Evolutionary conservation across 2,113 vertebrate genomes (phyloP), one percentile per base, ranked within the genome.

Genomic region (Plotosus lineatus): DNA sequence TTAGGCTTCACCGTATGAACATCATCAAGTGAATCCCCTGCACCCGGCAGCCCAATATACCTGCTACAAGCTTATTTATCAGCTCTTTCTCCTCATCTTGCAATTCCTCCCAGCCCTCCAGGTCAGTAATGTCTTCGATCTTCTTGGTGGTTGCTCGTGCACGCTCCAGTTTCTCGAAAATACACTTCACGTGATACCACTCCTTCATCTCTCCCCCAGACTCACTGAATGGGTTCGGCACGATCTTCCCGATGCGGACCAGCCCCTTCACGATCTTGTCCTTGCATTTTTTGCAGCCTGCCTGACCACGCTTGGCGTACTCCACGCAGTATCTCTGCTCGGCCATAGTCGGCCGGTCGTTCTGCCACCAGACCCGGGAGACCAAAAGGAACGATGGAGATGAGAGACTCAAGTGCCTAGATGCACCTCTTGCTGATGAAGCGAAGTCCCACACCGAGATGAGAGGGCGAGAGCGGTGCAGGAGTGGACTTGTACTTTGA

Each of bases 281-380:
- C 85, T 99, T 98, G 92, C 98, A 99, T 51, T 99, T 99, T 86
- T 98, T 99, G 87, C 98, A 99, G 48, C 98, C 97, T 0, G 98
- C 98, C 0, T 96, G 98, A 78, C 98, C 95, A 0, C 97, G 94
- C 83, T 98, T 99, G 88, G 98, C 97, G 0, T 99, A 99, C 83
- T 99, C 98, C 77, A 99, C 97, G 0, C 97, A 92, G 88, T 94
- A 99, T 14, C 96, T 92, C 87, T 99, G 98, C 38, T 99, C 97
- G 0, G 98, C 93, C 97, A 99, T 99, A 38, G 42, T 89, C 0
- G 88, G 81, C 1, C 82, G 60, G 66, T 85, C 85, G 68, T 82
- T 90, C 11, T 66, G 84, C 33, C 79, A n/a, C 31, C 0, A 71
- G 11, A 17, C 40, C 8, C 46, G 81, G 42, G 36, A 82, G 40